Base-by-base conservation (phyloP, 1,140 invertebrate genomes). In the Drosophila pruinosa region DNA sequence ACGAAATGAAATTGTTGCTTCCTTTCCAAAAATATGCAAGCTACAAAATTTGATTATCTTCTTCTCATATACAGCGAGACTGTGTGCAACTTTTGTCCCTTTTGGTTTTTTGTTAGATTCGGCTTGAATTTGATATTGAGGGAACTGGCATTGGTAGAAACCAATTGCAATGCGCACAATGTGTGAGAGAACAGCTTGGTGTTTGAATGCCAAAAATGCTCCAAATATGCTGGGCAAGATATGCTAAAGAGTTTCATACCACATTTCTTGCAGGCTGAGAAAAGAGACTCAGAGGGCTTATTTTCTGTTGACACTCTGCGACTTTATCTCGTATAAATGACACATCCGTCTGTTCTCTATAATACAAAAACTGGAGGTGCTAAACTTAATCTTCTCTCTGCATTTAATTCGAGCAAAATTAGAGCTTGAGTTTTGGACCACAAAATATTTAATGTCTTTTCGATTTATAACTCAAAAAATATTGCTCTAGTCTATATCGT, bases 11-110 rank as follows among this genome's bases (percentile, higher is more conserved):
- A 83, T 85, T 76, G 79, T 82, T 83, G 79, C 74, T 64, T 63
- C 53, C 57, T 24, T 39, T 59, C 15, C 36, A 59, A 83, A 59
- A 83, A 72, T 57, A 58, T 72, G 50, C 73, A 45, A 28, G 56
- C 62, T 28, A 52, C 70, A 61, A 67, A 85, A 85, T 86, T 86
- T 80, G 80, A 85, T 85, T 85, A 85, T 85, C 52, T 26, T 19
- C 19, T 41, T 6, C 26, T 15, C n/a, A 71, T 65, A 31, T 43
- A 21, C 2, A 14, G 21, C 3, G 21, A 47, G 50, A 54, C n/a
- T 21, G 14, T 31, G 21, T 31, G 21, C 22, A 22, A 31, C 12
- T 61, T 61, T 61, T 34, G n/a, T 10, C 28, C 28, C 1, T 3
- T 31, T 31, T 31, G 7, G n/a, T n/a, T n/a, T n/a, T n/a, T 31